Evolutionary conservation across 2,888 invertebrate genomes (phyloP).

Genomic region (Atrina japonica): DNA sequence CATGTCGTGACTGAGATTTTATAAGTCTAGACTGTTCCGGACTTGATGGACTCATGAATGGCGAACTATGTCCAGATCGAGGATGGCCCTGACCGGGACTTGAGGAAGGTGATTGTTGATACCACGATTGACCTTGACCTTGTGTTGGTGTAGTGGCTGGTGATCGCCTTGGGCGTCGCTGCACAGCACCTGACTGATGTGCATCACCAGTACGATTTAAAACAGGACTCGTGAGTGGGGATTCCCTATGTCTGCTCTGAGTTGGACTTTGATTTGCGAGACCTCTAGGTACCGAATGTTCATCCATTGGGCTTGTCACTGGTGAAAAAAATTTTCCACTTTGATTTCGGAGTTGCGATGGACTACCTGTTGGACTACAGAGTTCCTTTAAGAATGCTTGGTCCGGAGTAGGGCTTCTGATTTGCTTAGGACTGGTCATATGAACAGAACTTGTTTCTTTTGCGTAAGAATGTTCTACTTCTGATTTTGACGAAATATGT

Average conservation of each 20-base stretch:
- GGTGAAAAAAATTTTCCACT: neutral
- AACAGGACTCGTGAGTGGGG: conserved; percentile 21
- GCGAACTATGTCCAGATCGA: conserved; percentile 12
- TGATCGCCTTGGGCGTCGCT: conserved; percentile 21
- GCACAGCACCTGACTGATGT: conserved; percentile 1
- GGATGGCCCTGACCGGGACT: conserved; percentile 18
- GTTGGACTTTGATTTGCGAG: neutral
- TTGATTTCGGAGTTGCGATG: too few species aligned
- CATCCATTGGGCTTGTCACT: conserved; percentile 3
- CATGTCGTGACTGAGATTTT: conserved; percentile 24
- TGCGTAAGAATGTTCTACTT: neutral
- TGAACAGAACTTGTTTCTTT: too few species aligned
- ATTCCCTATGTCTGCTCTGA: neutral
- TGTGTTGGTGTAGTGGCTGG: conserved; percentile 11
- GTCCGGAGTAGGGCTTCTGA: too few species aligned
- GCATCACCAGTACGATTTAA: conserved; percentile 5
- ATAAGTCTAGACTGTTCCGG: conserved; percentile 16
- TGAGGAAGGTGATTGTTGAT: conserved; percentile 1
- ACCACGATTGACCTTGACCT: neutral
- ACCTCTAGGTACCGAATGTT: neutral
- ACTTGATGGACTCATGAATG: conserved; percentile 30
- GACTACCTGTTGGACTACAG: too few species aligned
- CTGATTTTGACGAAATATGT: conserved; percentile 17
- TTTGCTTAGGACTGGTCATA: too few species aligned
- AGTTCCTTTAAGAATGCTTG: too few species aligned